Conservation (phyloP, 2,888 invertebrate species). For the Hemaris fuciformis region DNA sequence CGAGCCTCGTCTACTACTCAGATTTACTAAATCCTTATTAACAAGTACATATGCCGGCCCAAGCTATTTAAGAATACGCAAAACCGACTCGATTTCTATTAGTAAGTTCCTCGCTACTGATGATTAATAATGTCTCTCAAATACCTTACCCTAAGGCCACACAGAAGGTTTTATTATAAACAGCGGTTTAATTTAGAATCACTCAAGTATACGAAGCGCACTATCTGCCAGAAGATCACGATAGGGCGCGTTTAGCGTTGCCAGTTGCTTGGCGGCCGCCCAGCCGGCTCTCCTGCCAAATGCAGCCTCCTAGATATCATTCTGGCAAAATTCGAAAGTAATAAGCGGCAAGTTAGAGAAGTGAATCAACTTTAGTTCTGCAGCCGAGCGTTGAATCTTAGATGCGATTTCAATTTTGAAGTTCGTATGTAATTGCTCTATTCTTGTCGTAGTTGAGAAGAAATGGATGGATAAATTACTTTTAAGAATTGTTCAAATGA, state of each 20-base stretch:
- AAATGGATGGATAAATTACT: too few species aligned
- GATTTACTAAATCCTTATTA: too few species aligned
- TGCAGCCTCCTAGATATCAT: slow-evolving; percentile 35
- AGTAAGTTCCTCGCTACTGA: too few species aligned
- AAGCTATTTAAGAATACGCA: too few species aligned
- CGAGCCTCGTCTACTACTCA: too few species aligned
- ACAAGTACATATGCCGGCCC: too few species aligned
- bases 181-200: slow-evolving; percentile 56
- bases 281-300: slow-evolving; percentile 50
- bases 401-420: background rate
- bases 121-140: too few species aligned
- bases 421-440: background rate
- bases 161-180: background rate
- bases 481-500: too few species aligned
- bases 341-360: slow-evolving; percentile 13
- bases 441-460: too few species aligned
- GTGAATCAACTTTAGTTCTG: slow-evolving; percentile 1
- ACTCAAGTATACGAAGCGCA: slow-evolving; percentile 49
- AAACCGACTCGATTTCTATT: too few species aligned
- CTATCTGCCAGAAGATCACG: slow-evolving; percentile 50
- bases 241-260: slow-evolving; percentile 52
- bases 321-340: slow-evolving; percentile 36
- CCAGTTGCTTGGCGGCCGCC: slow-evolving; percentile 49
- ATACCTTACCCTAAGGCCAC: too few species aligned
- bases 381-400: background rate